These are phyloP conservation scores for Drosophila bipectinata DNA, from an alignment of 1,140 invertebrate genomes.

Conservation along the genomic window DNA sequence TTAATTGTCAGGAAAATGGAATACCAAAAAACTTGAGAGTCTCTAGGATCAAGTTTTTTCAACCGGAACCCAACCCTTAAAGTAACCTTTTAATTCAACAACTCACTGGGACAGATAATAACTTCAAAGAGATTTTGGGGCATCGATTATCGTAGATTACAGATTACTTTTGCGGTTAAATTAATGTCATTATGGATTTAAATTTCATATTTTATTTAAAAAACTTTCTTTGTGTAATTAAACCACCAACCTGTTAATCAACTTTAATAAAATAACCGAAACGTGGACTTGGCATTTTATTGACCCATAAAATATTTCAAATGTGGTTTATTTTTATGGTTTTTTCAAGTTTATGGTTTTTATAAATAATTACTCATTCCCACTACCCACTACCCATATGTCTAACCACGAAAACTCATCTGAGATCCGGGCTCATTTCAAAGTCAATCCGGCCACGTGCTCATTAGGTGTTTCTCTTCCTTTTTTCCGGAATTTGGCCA, in stretches of 20 bases:
- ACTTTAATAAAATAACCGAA: neutral
- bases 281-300: neutral
- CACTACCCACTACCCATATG: neutral
- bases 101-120: no score
- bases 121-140: no score
- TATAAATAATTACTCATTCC: constrained; percentile 23
- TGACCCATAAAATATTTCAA: neutral
- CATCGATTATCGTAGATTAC: neutral
- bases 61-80: neutral
- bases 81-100: neutral
- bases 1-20: constrained; percentile 53
- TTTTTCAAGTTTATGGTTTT: constrained; percentile 5
- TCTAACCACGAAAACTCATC: constrained; percentile 34
- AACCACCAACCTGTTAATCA: neutral
- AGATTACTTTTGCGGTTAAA: neutral
- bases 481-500: neutral
- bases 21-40: neutral
- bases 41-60: neutral
- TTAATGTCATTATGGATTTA: neutral
- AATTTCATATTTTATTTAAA: neutral
- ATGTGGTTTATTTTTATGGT: no score
- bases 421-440: constrained; percentile 36
- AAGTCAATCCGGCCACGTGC: constrained; percentile 45
- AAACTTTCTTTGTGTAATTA: no score
- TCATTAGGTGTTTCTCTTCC: constrained; percentile 38